Base-by-base conservation (phyloP, 2,888 invertebrate species). In the Ommatoiulus sabulosus region DNA sequence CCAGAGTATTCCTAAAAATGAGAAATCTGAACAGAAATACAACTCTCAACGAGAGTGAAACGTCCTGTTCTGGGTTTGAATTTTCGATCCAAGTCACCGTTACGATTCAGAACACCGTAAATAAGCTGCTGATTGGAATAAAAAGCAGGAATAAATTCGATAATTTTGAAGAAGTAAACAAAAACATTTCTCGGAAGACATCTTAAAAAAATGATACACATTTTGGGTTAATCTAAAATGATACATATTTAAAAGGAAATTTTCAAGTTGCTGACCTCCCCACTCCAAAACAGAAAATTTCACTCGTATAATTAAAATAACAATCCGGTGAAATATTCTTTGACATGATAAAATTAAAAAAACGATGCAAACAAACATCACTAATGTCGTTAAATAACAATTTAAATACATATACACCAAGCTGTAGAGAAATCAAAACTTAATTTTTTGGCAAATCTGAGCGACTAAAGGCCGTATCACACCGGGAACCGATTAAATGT, bases 261-360 rank as follows among this genome's bases (percentile, higher is more conserved):
- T 12, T 15, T 12, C 17, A 35, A 35, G 35, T 35, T 35, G 35
- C 35, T 35, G 1, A 35, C 2, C 35, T 35, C 35, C 35, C 35
- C 35, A 35, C 35, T 35, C 10, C 3, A 52, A 15, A 52, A 52
- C 52, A 52, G 12, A 52, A 52, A 52, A 52, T 52, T 52, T 52
- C 52, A 52, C 17, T 52, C 15, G 52, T 72, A 72, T 3, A 72
- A 72, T 72, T 20, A 72, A 72, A 72, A 24, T 72, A 72, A 72
- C 72, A 72, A 72, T 72, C 72, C 72, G 72, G 8, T 72, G 24
- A n/a, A 72, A 72, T 72, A 72, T 72, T n/a, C n/a, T 63, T 72
- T 72, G 72, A n/a, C 24, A 72, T n/a, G 72, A 72, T 72, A 72
- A 72, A 72, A 72, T 24, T 72, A 72, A 72, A 72, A 72, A 72